Base-by-base conservation (phyloP, 2,888 invertebrate species). In the Lepetodrilus schrolli region DNA sequence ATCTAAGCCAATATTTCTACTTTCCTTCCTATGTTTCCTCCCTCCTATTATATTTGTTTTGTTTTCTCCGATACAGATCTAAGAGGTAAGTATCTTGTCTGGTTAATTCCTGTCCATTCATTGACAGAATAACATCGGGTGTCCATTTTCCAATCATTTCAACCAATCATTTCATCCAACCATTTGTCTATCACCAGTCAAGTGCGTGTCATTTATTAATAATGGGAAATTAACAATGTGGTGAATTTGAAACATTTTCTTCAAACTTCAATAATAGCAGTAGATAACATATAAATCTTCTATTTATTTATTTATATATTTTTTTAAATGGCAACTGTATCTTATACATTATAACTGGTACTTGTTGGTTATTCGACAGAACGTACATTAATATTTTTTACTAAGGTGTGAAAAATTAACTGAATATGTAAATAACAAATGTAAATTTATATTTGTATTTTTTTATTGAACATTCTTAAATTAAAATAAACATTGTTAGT, bases 61-160 rank as follows among this genome's bases (percentile, higher is more conserved):
- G 58, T 58, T 58, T 58, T 58, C 58, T 58, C 58, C n/a, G n/a
- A 30, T 17, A 58, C 58, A 58, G 58, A 58, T 58, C 58, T 7
- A 30, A 34, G 34, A 58, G 58, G 58, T 58, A 58, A 58, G 58
- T 26, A 20, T 21, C 21, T 21, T 48, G 48, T 48, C 48, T 58
- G 58, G 26, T 58, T 30, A 30, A 26, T 58, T 58, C 30, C 17
- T 58, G 58, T 58, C 34, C 26, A 26, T 58, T 58, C 58, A 58
- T 30, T 34, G 30, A 13, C 43, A 30, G 58, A 30, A 58, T 58
- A 58, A 58, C 58, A 58, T 58, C 8, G 26, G 58, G 58, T n/a
- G 58, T 17, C 34, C 58, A 58, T 58, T 34, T 34, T 58, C 1
- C 17, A 17, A 30, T 17, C 30, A 26, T 30, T 30, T 30, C 58